Evolutionary conservation across 2,888 invertebrate genomes (phyloP), one percentile per base, ranked within the genome.

Genomic region (Aphodius granarius): DNA sequence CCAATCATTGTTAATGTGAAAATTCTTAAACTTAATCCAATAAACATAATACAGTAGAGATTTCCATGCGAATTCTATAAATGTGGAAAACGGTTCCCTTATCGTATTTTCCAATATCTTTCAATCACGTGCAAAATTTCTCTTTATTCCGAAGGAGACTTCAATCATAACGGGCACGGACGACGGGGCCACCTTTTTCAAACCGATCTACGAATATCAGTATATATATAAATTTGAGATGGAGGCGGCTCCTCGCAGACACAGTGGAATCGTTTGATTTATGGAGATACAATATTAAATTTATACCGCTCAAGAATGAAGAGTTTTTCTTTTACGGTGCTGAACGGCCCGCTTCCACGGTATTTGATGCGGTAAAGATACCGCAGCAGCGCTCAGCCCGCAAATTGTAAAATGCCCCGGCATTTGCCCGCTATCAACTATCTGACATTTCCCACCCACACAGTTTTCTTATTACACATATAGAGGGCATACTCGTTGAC

Each of bases 341-440:
- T 63, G 22, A 17, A 18, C 21, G 19, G 19, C n/a, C 66, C 21
- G 22, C 20, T 63, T 22, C 15, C 21, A 22, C 79, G 80, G 78
- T 81, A 81, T 80, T 83, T 82, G 82, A 81, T 81, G 82, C 83
- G 83, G 83, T 83, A 83, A 83, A 83, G 83, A 82, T 82, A 81
- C 80, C 82, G 81, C 80, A 79, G 79, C 77, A 72, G 78, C 63
- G 62, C 65, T 74, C 63, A 74, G 80, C 79, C 78, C 81, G 79
- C 80, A 83, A 85, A 84, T 84, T 83, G 83, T 82, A 82, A 84
- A 84, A 83, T 83, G 83, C 83, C 83, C 83, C 83, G 85, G 84
- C 84, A 85, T 85, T 85, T 84, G 81, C 83, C n/a, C 81, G 82
- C 83, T 83, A 83, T 84, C 82, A 83, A 81, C 81, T 80, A 82